Conservation (phyloP, 1,140 invertebrate species). For the Eumaeus atala region DNA sequence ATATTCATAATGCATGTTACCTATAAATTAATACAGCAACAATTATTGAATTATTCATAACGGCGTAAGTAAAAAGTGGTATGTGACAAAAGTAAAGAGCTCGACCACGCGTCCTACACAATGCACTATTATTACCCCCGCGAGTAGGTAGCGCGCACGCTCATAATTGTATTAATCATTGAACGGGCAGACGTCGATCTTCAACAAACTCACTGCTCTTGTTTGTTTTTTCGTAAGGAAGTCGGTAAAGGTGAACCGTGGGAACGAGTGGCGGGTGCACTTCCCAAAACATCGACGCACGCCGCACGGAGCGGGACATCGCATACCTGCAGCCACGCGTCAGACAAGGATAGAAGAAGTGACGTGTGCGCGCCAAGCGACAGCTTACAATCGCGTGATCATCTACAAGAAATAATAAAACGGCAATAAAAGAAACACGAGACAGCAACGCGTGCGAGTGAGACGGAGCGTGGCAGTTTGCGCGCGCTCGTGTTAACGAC, state of each 20-base stretch:
- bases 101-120: constrained; percentile 60
- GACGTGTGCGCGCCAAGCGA: constrained; percentile 70
- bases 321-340: constrained; percentile 19
- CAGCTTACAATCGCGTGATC: constrained; percentile 73
- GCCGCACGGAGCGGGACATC: constrained; percentile 56
- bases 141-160: constrained; percentile 61
- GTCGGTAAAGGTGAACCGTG: constrained; percentile 71
- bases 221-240: constrained; percentile 74
- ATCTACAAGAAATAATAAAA: constrained; percentile 74
- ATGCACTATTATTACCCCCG: constrained; percentile 60
- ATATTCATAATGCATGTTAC: too few relatives aligned
- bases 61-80: too few relatives aligned
- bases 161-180: constrained; percentile 74
- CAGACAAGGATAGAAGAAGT: constrained; percentile 39
- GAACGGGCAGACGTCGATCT: constrained; percentile 71
- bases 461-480: constrained; percentile 51
- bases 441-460: constrained; percentile 53
- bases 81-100: not conserved
- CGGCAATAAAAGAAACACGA: constrained; percentile 72
- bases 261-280: constrained; percentile 71
- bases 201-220: constrained; percentile 68
- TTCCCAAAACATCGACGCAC: constrained; percentile 73
- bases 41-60: too few relatives aligned
- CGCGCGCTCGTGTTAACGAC: constrained; percentile 63
- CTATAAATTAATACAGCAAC: too few relatives aligned